Percentiles rank a stretch among this genome's conserved stretches.
These are phyloP conservation scores for Pteronotus mesoamericanus DNA, from an alignment of 2,797 vertebrate genomes.

Conservation along the genomic window DNA sequence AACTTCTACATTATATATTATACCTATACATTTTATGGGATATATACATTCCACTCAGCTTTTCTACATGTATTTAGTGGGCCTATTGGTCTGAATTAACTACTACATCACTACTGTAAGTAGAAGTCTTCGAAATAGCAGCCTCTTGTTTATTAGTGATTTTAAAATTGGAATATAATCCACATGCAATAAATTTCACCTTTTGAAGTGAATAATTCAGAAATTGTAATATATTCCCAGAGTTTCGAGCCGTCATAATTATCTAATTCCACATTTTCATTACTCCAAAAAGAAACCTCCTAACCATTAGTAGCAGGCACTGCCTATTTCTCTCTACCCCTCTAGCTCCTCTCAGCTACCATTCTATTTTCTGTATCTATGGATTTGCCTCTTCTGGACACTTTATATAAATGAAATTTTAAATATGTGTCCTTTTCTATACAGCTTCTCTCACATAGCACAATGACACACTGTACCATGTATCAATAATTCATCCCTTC, in stretches of 20 bases:
- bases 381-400: not conserved
- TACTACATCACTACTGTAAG: not conserved
- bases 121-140: constrained; percentile 24
- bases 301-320: not conserved
- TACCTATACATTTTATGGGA: not conserved
- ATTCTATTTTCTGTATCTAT: not conserved
- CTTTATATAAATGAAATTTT: not conserved
- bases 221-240: not conserved
- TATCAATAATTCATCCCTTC: not conserved
- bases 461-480: not conserved
- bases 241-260: not conserved
- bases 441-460: not conserved
- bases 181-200: not conserved
- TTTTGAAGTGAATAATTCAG: not conserved
- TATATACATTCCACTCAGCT: not conserved
- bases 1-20: not conserved
- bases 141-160: not conserved
- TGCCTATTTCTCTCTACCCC: not conserved
- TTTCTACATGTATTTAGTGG: not conserved
- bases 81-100: not conserved
- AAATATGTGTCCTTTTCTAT: not conserved
- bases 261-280: not conserved
- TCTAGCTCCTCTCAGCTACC: not conserved
- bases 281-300: not conserved
- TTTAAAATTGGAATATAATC: not conserved